Conservation (phyloP, 1,140 invertebrate species). For the Episyrphus balteatus region DNA sequence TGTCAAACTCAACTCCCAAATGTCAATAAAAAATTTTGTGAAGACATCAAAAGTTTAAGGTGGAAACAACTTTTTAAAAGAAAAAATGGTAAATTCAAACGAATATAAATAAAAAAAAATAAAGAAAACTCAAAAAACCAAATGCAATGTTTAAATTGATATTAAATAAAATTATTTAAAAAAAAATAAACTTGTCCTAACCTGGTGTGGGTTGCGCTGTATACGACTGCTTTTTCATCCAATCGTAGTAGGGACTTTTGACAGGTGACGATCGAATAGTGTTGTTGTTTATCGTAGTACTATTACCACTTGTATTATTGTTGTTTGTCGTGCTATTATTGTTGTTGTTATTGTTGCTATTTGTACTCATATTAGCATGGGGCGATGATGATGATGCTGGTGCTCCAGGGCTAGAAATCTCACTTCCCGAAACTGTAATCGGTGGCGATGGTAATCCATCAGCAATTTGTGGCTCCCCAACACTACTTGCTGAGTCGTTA, state of each 20-base stretch:
- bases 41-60: too few relatives aligned
- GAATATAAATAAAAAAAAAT: too few relatives aligned
- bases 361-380: slow-evolving; percentile 20
- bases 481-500: slow-evolving; percentile 26
- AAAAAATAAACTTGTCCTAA: slow-evolving; percentile 37
- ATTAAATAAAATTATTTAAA: slow-evolving; percentile 19
- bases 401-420: slow-evolving; percentile 53
- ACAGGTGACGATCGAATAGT: slow-evolving; percentile 48
- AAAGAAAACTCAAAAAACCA: too few relatives aligned
- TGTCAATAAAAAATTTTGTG: too few relatives aligned
- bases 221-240: slow-evolving; percentile 81
- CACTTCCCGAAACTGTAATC: slow-evolving; percentile 51
- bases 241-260: slow-evolving; percentile 72
- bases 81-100: too few relatives aligned
- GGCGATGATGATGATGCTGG: slow-evolving; percentile 35
- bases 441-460: slow-evolving; percentile 44
- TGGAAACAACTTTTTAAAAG: too few relatives aligned
- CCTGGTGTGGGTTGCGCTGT: slow-evolving; percentile 71
- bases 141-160: too few relatives aligned
- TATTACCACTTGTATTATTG: slow-evolving; percentile 9
- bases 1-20: too few relatives aligned
- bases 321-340: slow-evolving; percentile 28
- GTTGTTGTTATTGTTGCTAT: slow-evolving; percentile 18
- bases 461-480: slow-evolving; percentile 24
- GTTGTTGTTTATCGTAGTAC: slow-evolving; percentile 21